phyloP scores from a whole-genome alignment of 1,140 invertebrate species.

The Telenomus remus region DNA sequence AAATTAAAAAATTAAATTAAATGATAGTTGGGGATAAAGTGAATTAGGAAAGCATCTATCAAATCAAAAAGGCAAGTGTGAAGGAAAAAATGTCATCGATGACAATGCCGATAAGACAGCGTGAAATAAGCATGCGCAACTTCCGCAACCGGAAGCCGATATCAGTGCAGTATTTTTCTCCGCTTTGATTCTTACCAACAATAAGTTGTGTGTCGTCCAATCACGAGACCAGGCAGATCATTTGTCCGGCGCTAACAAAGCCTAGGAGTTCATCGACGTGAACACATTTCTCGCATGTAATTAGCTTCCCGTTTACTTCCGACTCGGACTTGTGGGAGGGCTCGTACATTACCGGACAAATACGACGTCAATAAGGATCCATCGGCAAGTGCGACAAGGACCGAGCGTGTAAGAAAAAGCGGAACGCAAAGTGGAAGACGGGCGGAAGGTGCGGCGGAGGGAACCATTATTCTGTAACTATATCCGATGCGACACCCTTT shows the following conservation, averaged over 20 bases:
- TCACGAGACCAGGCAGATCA: constrained; percentile 36
- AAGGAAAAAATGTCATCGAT: constrained; percentile 29
- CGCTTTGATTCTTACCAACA: constrained; percentile 52
- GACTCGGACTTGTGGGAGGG: constrained; percentile 60
- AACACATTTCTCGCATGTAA: constrained; percentile 64
- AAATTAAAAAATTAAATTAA: not conserved
- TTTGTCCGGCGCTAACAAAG: constrained; percentile 44
- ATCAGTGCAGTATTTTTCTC: constrained; percentile 48
- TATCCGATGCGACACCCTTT: constrained; percentile 71
- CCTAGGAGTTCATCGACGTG: constrained; percentile 57
- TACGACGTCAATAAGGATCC: constrained; percentile 4
- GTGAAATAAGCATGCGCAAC: constrained; percentile 37
- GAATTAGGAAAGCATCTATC: not conserved
- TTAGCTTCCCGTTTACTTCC: constrained; percentile 70
- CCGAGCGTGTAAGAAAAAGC: constrained; percentile 39
- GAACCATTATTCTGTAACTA: constrained; percentile 65
- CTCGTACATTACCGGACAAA: not conserved
- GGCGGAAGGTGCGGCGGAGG: constrained; percentile 51
- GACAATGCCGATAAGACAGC: constrained; percentile 18
- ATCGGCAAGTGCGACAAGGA: constrained; percentile 23
- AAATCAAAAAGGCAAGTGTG: not conserved
- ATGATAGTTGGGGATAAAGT: not conserved
- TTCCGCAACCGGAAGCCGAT: constrained; percentile 57
- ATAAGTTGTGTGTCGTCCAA: constrained; percentile 41
- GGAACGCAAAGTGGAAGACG: constrained; percentile 42